Conservation (phyloP, 2,113 vertebrate genomes). For the Rhadina sibilatrix region DNA sequence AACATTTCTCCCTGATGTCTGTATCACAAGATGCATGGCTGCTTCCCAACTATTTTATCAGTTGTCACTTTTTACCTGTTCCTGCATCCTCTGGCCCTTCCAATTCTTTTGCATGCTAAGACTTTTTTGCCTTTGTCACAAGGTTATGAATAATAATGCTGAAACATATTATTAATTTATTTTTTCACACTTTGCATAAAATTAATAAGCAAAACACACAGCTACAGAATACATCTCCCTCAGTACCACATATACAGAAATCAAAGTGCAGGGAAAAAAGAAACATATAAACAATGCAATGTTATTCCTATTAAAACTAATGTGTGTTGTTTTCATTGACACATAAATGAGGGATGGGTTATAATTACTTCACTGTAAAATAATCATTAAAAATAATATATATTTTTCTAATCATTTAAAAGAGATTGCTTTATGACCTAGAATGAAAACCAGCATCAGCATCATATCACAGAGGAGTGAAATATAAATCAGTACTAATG, state of each 20-base stretch:
- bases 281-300: neutral
- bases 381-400: neutral
- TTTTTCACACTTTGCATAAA: neutral
- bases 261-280: neutral
- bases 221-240: neutral
- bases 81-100: neutral
- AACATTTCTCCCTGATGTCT: slow-evolving; percentile 17
- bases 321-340: neutral
- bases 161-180: neutral
- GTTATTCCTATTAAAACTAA: neutral
- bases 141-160: neutral
- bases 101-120: neutral
- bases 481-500: slow-evolving; percentile 33
- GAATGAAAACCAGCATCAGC: neutral
- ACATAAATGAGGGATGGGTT: neutral
- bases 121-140: neutral
- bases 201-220: neutral
- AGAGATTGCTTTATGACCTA: neutral
- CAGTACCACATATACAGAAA: neutral
- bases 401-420: neutral
- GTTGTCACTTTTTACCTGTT: neutral
- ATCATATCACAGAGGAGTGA: neutral
- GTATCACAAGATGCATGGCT: neutral
- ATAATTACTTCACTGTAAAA: neutral
- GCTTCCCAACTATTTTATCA: slow-evolving; percentile 11